A percentile compares a stretch with the other conserved stretches of the same genome.
Evolutionary conservation across 2,888 invertebrate genomes (phyloP).

Genomic region (Yponomeuta cagnagella): DNA sequence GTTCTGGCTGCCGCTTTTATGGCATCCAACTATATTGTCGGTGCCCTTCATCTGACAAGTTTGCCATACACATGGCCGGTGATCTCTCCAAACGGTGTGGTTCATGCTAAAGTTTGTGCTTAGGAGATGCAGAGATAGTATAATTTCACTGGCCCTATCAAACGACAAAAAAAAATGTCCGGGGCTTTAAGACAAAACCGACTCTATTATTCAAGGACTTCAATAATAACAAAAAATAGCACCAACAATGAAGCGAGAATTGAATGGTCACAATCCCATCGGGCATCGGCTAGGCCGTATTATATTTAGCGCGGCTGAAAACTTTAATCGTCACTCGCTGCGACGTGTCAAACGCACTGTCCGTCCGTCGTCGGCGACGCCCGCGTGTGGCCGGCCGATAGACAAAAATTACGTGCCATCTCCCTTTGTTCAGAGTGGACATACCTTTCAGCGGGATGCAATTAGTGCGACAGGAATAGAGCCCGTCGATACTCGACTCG

Average conservation of each 20-base stretch:
- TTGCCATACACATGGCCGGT: too few species aligned
- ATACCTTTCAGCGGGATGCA: slow-evolving; percentile 75
- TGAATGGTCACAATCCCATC: slow-evolving; percentile 30
- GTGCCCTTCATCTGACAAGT: too few species aligned
- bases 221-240: slow-evolving; percentile 21
- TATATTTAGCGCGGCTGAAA: slow-evolving; percentile 72
- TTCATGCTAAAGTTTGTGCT: too few species aligned
- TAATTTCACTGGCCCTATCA: too few species aligned
- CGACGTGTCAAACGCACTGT: slow-evolving; percentile 55
- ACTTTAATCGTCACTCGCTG: slow-evolving; percentile 65
- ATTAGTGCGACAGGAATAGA: slow-evolving; percentile 71
- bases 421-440: slow-evolving; percentile 73
- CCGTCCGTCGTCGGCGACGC: slow-evolving; percentile 55
- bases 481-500: slow-evolving; percentile 54
- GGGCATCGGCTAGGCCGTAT: slow-evolving; percentile 35
- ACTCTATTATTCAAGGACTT: too few species aligned
- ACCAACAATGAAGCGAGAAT: slow-evolving; percentile 23
- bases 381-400: slow-evolving; percentile 69
- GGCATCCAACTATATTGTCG: too few species aligned
- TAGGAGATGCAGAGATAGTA: too few species aligned
- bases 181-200: too few species aligned
- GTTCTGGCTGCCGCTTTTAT: too few species aligned
- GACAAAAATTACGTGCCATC: slow-evolving; percentile 70
- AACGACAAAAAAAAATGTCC: too few species aligned
- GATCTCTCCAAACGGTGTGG: too few species aligned